Conservation (phyloP, 2,888 invertebrate species). For the Halocaridina rubra region DNA sequence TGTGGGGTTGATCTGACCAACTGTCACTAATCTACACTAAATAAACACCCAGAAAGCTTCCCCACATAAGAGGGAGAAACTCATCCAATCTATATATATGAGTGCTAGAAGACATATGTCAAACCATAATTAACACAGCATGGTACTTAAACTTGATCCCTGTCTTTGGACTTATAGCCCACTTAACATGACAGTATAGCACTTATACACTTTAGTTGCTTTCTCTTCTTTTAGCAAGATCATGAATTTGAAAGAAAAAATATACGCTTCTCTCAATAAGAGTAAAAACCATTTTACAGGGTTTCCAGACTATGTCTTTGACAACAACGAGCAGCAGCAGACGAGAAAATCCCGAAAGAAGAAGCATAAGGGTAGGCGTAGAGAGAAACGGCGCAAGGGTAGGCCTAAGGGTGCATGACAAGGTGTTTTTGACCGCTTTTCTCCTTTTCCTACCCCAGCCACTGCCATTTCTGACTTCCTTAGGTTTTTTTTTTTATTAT, state of each 20-base stretch:
- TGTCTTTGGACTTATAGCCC: not conserved
- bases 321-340: slow-evolving; percentile 13
- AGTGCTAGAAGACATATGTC: not conserved
- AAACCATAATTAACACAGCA: not conserved
- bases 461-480: no score
- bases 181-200: not conserved
- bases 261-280: no score
- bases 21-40: no score
- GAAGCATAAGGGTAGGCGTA: slow-evolving; percentile 25
- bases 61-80: no score
- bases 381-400: slow-evolving; percentile 15
- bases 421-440: slow-evolving; percentile 1
- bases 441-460: not conserved
- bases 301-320: slow-evolving; percentile 35
- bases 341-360: slow-evolving; percentile 17
- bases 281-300: slow-evolving; percentile 26
- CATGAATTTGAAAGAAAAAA: no score
- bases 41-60: no score
- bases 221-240: not conserved
- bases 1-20: no score
- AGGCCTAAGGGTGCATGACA: slow-evolving; percentile 25
- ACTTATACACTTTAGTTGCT: not conserved
- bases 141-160: not conserved
- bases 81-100: no score
- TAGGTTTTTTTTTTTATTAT: no score